Conservation (phyloP, 2,888 invertebrate genomes). For the Thalpophila matura region DNA sequence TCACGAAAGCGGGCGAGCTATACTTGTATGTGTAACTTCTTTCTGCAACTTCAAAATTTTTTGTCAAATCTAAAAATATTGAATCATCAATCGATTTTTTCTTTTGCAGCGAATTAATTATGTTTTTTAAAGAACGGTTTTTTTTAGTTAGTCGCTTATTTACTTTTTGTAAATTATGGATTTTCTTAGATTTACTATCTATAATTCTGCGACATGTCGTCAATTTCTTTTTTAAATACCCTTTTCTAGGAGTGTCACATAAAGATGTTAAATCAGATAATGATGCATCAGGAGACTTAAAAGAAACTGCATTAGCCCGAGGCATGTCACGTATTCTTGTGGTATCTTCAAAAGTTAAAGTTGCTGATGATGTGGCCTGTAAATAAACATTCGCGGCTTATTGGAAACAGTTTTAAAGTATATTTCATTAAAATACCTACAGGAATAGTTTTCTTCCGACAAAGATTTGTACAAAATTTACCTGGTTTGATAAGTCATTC, state of each 20-base stretch:
- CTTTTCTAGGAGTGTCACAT: not conserved
- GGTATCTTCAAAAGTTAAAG: not conserved
- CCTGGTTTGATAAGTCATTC: slow-evolving; percentile 1
- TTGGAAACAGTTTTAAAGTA: not conserved
- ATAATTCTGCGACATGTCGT: not conserved
- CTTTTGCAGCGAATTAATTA: not conserved
- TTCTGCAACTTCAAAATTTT: slow-evolving; percentile 2
- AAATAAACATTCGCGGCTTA: not conserved
- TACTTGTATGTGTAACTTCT: too few species aligned
- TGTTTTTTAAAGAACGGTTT: not conserved
- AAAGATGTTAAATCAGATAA: slow-evolving; percentile 3
- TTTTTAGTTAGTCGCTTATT: not conserved
- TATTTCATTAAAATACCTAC: not conserved
- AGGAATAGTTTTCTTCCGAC: not conserved
- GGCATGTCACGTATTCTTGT: not conserved
- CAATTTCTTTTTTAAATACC: slow-evolving; percentile 1
- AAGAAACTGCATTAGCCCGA: not conserved
- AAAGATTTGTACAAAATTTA: not conserved
- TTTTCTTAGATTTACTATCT: not conserved
- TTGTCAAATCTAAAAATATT: too few species aligned
- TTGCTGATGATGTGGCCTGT: not conserved
- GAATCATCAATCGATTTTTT: not conserved
- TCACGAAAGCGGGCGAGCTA: too few species aligned
- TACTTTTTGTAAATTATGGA: not conserved
- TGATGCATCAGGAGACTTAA: slow-evolving; percentile 1